A percentile compares a stretch with the other conserved stretches of the same genome.
Evolutionary conservation across 2,888 invertebrate genomes (phyloP).

Genomic region (Hesperia comma): DNA sequence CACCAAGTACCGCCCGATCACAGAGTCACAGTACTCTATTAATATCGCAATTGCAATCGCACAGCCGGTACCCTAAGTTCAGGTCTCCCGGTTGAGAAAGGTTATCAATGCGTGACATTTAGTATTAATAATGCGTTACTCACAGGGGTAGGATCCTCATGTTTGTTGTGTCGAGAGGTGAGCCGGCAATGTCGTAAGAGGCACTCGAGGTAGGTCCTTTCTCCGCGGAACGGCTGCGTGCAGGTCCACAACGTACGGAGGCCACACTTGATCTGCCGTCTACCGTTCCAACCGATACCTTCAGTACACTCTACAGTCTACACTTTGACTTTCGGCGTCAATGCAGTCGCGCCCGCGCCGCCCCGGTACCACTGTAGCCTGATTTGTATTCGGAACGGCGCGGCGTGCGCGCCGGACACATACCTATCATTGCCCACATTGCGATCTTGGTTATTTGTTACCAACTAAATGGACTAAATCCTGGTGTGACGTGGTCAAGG

Average conservation of each 20-base stretch:
- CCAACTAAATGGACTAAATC: slow-evolving; percentile 52
- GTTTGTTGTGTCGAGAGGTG: slow-evolving; percentile 56
- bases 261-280: slow-evolving; percentile 76
- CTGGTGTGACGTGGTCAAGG: slow-evolving; percentile 44
- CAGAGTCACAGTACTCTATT: slow-evolving; percentile 27
- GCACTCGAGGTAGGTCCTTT: slow-evolving; percentile 64
- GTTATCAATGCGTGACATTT: slow-evolving; percentile 34
- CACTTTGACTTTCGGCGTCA: slow-evolving; percentile 50
- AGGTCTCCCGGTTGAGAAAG: slow-evolving; percentile 1
- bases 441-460: slow-evolving; percentile 50
- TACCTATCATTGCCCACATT: slow-evolving; percentile 60
- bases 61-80: slow-evolving; percentile 52
- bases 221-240: slow-evolving; percentile 64
- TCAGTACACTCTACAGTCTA: slow-evolving; percentile 55
- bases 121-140: slow-evolving; percentile 52
- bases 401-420: slow-evolving; percentile 54
- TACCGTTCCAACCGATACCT: slow-evolving; percentile 61
- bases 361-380: slow-evolving; percentile 57
- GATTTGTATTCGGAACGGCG: slow-evolving; percentile 64
- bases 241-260: slow-evolving; percentile 74
- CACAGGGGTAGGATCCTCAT: slow-evolving; percentile 76
- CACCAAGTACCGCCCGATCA: background rate
- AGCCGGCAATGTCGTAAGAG: slow-evolving; percentile 54
- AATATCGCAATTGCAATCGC: slow-evolving; percentile 73
- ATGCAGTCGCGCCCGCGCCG: slow-evolving; percentile 50